phyloP scores from a whole-genome alignment of 64 coral and sea anemone genomes.

The Actinia equina region DNA sequence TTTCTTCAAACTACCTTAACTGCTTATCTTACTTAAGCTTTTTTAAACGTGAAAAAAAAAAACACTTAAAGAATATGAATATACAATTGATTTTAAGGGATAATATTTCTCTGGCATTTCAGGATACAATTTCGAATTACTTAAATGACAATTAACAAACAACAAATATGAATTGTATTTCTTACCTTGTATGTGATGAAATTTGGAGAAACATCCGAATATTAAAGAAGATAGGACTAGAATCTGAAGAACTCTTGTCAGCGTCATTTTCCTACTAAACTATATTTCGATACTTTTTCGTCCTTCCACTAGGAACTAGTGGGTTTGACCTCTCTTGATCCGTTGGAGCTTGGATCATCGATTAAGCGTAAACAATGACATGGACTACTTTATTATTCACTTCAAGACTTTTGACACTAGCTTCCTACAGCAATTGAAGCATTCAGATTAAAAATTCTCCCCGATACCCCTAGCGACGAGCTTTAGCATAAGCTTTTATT shows the following conservation, averaged over 20 bases:
- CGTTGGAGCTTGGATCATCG: slow-evolving; percentile 19
- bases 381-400: slow-evolving; percentile 23
- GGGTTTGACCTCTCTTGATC: slow-evolving; percentile 20
- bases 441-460: not conserved
- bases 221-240: not conserved
- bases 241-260: not conserved
- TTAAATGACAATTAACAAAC: not conserved
- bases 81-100: not conserved
- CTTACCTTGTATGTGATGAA: not conserved
- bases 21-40: not conserved
- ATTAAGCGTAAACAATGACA: slow-evolving; percentile 26
- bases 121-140: not conserved
- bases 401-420: not conserved
- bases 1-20: too few species aligned
- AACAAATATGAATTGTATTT: not conserved
- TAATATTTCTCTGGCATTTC: not conserved
- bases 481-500: not conserved
- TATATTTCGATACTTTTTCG: not conserved
- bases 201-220: not conserved
- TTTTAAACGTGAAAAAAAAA: not conserved
- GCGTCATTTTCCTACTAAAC: slow-evolving; percentile 13
- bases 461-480: not conserved
- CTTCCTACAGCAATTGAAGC: not conserved
- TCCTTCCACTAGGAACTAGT: not conserved
- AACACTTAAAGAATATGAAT: not conserved